Evolutionary conservation across 2,888 invertebrate species (phyloP), one percentile per base, ranked within the genome.

Genomic region (Epirrita christyi): DNA sequence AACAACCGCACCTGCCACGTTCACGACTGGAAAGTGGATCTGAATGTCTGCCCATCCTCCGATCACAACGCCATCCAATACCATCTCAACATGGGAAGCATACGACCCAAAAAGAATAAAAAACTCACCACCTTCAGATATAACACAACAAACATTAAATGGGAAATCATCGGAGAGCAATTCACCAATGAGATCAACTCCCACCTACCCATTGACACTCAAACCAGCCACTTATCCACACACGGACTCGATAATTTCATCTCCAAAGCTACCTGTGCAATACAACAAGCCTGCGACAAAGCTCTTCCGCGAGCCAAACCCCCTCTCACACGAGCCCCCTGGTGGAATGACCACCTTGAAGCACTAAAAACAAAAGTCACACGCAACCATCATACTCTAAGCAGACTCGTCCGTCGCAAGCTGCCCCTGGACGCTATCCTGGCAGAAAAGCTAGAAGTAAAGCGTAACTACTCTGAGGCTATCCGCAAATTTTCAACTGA

Each of bases 31-130:
- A 43, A 28, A 5, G 61, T 67, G 0, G 41, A 68, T 11, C 4
- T 13, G n/a, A n/a, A n/a, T n/a, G n/a, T n/a, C n/a, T n/a, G n/a
- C n/a, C n/a, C n/a, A n/a, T n/a, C n/a, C n/a, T 57, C 62, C 0
- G 61, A 68, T 3, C 66, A 68, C 8, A 40, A 61, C 10, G 48
- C 56, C 2, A 55, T 68, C 1, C 27, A 48, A 0, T 66, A 61
- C 21, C 7, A 13, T 0, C 6, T 61, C 0, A 14, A 0, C 0
- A 6, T 42, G 13, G 42, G 13, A 0, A 34, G n/a, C 9, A 9
- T n/a, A 0, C 8, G 4, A 1, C 8, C n/a, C 1, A 34, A 9
- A 0, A 8, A 34, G n/a, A 34, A 34, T 9, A 34, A 34, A 0
- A 34, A n/a, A n/a, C n/a, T n/a, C n/a, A n/a, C n/a, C n/a, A n/a